A percentile compares a stretch with the other conserved stretches of the same genome.
These are phyloP conservation scores for Neodiprion fabricii DNA, from an alignment of 1,140 invertebrate species.

Conservation along the genomic window DNA sequence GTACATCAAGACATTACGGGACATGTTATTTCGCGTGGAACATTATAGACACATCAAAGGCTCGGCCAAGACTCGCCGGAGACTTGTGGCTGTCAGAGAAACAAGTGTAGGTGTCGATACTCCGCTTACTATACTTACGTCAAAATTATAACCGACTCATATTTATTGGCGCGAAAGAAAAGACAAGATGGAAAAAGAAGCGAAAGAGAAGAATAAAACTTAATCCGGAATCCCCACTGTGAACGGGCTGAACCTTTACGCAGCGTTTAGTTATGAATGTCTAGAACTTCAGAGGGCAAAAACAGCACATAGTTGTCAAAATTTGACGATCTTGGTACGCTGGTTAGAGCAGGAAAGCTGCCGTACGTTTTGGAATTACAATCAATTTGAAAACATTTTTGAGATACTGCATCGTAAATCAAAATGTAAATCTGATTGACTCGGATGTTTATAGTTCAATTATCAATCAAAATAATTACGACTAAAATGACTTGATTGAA, in stretches of 20 bases:
- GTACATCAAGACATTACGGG: neutral
- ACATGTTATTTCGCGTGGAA: conserved; percentile 3
- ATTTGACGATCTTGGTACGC: too few relatives aligned
- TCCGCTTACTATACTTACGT: neutral
- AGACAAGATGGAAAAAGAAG: neutral
- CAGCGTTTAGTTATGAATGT: too few relatives aligned
- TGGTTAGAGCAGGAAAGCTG: too few relatives aligned
- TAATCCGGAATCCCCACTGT: neutral
- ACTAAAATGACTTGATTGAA: too few relatives aligned
- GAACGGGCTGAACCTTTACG: neutral
- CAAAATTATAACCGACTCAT: neutral
- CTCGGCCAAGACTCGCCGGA: neutral
- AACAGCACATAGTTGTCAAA: too few relatives aligned
- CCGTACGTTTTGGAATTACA: too few relatives aligned
- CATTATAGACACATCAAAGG: conserved; percentile 4
- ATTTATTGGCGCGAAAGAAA: neutral
- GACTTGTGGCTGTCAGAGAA: neutral
- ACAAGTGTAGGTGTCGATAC: neutral
- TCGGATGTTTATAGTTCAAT: too few relatives aligned
- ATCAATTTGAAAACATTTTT: too few relatives aligned
- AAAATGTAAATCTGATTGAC: too few relatives aligned
- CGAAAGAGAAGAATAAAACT: neutral
- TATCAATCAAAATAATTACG: too few relatives aligned
- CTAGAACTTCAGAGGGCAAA: too few relatives aligned
- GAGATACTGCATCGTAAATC: too few relatives aligned